Base-by-base conservation (phyloP, 2,888 invertebrate species). In the Drosophila cognata region DNA sequence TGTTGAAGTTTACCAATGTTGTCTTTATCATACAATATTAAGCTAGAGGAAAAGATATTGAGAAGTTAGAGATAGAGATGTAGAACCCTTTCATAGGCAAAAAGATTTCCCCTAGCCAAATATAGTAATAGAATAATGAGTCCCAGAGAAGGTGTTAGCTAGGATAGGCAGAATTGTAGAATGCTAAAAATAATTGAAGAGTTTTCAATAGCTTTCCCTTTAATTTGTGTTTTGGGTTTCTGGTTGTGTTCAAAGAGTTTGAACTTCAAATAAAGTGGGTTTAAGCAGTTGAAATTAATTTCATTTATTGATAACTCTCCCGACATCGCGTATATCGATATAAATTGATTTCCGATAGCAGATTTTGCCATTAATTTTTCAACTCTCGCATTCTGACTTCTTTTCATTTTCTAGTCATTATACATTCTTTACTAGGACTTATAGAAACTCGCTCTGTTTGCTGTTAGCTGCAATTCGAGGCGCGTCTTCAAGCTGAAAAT, bases 381-480 rank as follows among this genome's bases (percentile, higher is more conserved):
- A 5, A 21, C 21, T 43, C 1, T 21, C 5, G 21, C 13, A 46
- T 25, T 4, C 13, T 4, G 25, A 4, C 7, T 25, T 16, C 1
- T 25, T 46, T 4, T 25, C 13, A 25, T 25, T 25, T 16, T 46
- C 4, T 16, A 25, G 25, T 25, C 16, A 4, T 25, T 25, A 25
- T 25, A 25, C 7, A 16, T 16, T 46, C 46, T 25, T 25, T 1
- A 4, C 16, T 16, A 16, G 25, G 46, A 46, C 2, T 2, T 46
- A 1, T 7, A 16, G 21, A 48, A 38, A 31, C 56, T 56, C 36
- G 18, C 33, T 25, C 43, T 35, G 55, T 51, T 38, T 25, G 41
- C 61, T 55, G 56, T 48, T 66, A 56, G 28, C 43, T 55, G 3
- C 4, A 21, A n/a, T 29, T 56, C 33, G 16, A 29, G 65, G 67